Evolutionary conservation across 2,888 invertebrate genomes (phyloP), one percentile per base, ranked within the genome.

Genomic region (Leuctra nigra): DNA sequence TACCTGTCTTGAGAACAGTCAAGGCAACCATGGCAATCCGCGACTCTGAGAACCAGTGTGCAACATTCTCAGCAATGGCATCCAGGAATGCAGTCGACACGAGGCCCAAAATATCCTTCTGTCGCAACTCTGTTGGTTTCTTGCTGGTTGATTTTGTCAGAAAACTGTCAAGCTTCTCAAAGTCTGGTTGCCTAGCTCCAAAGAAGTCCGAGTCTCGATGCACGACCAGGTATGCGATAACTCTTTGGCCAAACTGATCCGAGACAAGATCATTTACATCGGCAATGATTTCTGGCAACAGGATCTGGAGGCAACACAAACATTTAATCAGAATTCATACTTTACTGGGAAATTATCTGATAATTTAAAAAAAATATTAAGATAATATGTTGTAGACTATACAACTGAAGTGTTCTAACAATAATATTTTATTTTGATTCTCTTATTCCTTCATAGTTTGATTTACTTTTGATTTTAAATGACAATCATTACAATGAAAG

Each of bases 221-320:
- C 44, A 87, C 85, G 13, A 96, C 81, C 20, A 97, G 75, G 83
- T 96, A 96, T 58, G 91, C 79, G 53, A 97, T 73, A 56, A 95
- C 89, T 74, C 87, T 87, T 61, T 87, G 82, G 0, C 95, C 96
- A 80, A 87, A 85, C 68, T 89, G 87, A 68, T 86, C 84, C 36
- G 76, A 74, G 1, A 85, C 84, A 25, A 96, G 75, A 3, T 84
- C 84, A 61, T 80, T 76, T 18, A 89, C 67, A 59, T 83, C 80
- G 29, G 75, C 77, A 29, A 86, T 72, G 60, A 95, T 73, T 60
- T 87, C 86, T 61, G 83, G 75, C 11, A 89, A 75, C 39, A 91
- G 78, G 11, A 63, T 61, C 66, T 67, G 52, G 16, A 62, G 60
- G 47, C 29, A 55, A 9, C 6, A n/a, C n/a, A n/a, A n/a, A n/a